These are phyloP conservation scores for Amiota communis DNA, from an alignment of 2,888 invertebrate species.

Conservation along the genomic window DNA sequence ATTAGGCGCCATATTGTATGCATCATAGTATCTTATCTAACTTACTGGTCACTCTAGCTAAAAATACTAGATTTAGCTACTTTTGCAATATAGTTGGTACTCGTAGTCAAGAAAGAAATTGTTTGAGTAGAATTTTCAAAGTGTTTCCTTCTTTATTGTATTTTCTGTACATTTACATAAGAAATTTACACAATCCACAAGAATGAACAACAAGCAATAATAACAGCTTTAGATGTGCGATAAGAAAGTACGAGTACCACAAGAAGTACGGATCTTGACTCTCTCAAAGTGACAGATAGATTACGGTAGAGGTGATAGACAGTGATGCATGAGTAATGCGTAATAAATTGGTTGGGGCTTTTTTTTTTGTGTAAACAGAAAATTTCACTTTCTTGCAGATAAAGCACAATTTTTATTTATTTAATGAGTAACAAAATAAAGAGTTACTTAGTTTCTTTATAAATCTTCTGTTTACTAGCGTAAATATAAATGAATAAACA, in stretches of 20 bases:
- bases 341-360: not conserved
- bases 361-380: not conserved
- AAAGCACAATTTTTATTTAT: not conserved
- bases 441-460: too few species aligned
- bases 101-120: too few species aligned
- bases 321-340: conserved; percentile 22
- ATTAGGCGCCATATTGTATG: too few species aligned
- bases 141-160: not conserved
- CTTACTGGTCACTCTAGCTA: too few species aligned
- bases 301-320: not conserved
- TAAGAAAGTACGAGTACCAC: not conserved
- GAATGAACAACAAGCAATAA: not conserved
- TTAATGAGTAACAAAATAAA: not conserved
- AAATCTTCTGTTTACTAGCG: not conserved
- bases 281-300: not conserved
- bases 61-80: too few species aligned
- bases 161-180: not conserved
- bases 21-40: too few species aligned
- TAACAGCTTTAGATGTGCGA: too few species aligned
- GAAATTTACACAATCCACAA: not conserved
- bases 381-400: conserved; percentile 24
- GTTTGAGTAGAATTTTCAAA: not conserved
- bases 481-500: conserved; percentile 7
- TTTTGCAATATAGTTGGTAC: too few species aligned
- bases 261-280: too few species aligned